Base-by-base conservation (phyloP, 2,113 vertebrate genomes). In the Pangasianodon gigas region DNA sequence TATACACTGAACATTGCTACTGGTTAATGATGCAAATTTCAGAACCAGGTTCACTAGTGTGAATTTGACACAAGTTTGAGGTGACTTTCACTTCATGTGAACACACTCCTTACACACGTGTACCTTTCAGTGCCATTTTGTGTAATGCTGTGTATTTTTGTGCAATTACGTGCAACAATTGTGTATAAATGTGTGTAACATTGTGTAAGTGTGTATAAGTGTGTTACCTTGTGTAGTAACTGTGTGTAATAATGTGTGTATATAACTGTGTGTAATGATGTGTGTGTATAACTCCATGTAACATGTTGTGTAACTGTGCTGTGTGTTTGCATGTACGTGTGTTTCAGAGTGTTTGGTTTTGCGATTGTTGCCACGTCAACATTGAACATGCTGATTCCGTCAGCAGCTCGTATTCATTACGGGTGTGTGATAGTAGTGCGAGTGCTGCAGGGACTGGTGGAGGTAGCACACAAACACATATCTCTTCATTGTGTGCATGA, bases 361-460 rank as follows among this genome's bases (percentile, higher is more conserved):
- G 97, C 97, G 4, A 96, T 98, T 29, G 97, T 98, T 91, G 96
- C 97, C 86, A 98, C 97, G 0, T 98, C 97, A 26, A 95, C 94
- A 41, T 94, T 98, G 69, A 98, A 98, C 82, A 97, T 98, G 97
- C 92, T 98, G 89, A 98, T 98, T 89, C 97, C 97, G 0, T 75
- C 97, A 0, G 97, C 97, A 32, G 97, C 97, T 5, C 96, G 97
- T 0, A 91, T 97, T 6, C 97, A 98, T 91, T 98, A 96, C 21
- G 95, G 97, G 91, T 97, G 97, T 62, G 97, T 98, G 41, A 98
- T 98, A 89, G 93, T 97, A 29, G 97, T 98, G 93, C 95, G 97
- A 94, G 95, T 98, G 90, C 95, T 95, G 89, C 97, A 98, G 95
- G 97, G 97, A 41, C 95, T 98, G 69, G 97, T 98, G 90, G 97